Base-by-base conservation (phyloP, 2,113 vertebrate genomes). In the Phaethornis superciliosus region DNA sequence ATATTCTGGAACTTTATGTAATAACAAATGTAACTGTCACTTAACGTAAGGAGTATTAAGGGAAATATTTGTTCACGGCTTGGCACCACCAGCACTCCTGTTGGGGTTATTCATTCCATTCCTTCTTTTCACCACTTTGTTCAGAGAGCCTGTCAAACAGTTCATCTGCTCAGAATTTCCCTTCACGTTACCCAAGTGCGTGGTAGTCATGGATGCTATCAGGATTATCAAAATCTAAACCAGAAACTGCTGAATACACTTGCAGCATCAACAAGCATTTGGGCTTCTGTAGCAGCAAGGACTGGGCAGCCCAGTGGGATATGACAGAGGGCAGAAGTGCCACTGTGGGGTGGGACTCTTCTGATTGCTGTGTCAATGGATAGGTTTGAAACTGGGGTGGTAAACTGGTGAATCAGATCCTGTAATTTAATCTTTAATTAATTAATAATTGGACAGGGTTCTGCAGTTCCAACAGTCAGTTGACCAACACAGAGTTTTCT, bases 11-110 rank as follows among this genome's bases (percentile, higher is more conserved):
- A 67, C 75, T 37, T 42, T 37, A 2, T 24, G 78, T 82, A 87
- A 90, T 89, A 93, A 94, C 81, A 92, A 96, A 95, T 88, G 8
- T 72, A 95, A 85, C 84, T 92, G 93, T 94, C 81, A 32, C 85
- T 85, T 82, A 87, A 27, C 89, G 46, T 83, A 76, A 91, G 63
- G 37, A 90, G 42, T 27, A 47, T 85, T 23, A 77, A 91, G 71
- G 91, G 87, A 96, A 96, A 74, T 94, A 96, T 80, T 94, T 94
- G 78, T 95, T 96, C 91, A 94, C 92, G 87, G 62, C 89, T 95
- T 94, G 95, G 93, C 93, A 92, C 94, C 40, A 89, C 63, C 51
- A 80, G 70, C 9, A 8, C 63, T 89, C 63, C 59, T 94, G 58
- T 92, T 91, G 67, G 94, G 84, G 84, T 94, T 95, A 89, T 87